A percentile compares a stretch with the other conserved stretches of the same genome.
Evolutionary conservation across 92 coral and sea anemone species (phyloP).

Genomic region (Parazoanthus atlanticus): DNA sequence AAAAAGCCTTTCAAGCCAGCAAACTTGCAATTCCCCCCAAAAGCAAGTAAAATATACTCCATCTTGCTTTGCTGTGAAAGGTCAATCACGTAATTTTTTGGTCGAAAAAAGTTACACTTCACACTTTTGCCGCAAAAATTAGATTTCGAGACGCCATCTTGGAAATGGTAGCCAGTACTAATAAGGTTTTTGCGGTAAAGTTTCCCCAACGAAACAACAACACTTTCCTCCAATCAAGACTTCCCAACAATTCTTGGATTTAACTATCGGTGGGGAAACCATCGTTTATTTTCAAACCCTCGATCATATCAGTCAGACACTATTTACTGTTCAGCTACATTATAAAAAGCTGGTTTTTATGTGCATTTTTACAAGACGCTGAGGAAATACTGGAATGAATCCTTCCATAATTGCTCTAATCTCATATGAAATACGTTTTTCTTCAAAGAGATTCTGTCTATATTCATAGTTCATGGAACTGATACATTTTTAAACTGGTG

Average conservation of each 20-base stretch:
- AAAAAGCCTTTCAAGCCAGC: too few relatives aligned
- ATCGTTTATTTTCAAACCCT: background rate
- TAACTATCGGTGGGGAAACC: background rate
- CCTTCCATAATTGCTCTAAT: background rate
- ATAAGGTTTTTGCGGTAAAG: too few relatives aligned
- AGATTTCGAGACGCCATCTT: too few relatives aligned
- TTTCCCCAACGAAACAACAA: too few relatives aligned
- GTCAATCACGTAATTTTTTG: too few relatives aligned
- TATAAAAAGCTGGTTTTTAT: background rate
- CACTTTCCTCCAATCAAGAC: too few relatives aligned
- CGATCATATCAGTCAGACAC: background rate
- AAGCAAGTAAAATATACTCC: too few relatives aligned
- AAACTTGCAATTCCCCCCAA: too few relatives aligned
- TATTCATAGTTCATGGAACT: background rate
- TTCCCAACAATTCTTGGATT: background rate
- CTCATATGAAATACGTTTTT: background rate
- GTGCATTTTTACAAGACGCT: conserved; percentile 5
- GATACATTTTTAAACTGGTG: background rate
- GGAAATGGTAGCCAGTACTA: too few relatives aligned
- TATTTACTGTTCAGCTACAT: background rate
- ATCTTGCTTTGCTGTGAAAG: too few relatives aligned
- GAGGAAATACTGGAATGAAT: background rate
- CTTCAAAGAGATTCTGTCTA: background rate
- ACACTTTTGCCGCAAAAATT: too few relatives aligned
- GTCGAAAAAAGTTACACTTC: too few relatives aligned